phyloP scores from a whole-genome alignment of 1,140 invertebrate genomes.

The Cylas formicarius region DNA sequence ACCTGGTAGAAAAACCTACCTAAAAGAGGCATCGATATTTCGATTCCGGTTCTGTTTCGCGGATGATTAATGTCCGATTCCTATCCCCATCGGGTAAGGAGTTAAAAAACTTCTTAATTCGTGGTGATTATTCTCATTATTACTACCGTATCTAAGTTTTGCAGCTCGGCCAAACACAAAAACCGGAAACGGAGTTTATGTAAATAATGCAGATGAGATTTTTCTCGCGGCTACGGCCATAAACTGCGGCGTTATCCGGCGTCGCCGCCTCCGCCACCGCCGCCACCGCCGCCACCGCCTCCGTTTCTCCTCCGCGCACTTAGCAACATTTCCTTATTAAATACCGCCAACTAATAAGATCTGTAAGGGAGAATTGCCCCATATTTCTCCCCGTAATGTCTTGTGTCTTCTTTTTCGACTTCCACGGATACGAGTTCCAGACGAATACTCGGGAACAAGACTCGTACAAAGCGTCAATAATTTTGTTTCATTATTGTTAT shows the following conservation, averaged over 20 bases:
- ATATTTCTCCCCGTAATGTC: constrained; percentile 33
- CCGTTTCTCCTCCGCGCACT: constrained; percentile 30
- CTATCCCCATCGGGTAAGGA: too few species aligned
- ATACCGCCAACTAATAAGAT: constrained; percentile 39
- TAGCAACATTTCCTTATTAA: constrained; percentile 40
- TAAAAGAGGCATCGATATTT: too few species aligned
- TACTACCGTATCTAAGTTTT: constrained; percentile 21
- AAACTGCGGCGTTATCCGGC: constrained; percentile 36
- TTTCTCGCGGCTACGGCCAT: constrained; percentile 36
- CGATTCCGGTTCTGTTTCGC: too few species aligned
- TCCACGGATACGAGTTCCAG: constrained; percentile 22
- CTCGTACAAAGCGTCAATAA: too few species aligned
- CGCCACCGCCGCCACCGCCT: too few species aligned
- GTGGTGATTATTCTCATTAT: constrained; percentile 26
- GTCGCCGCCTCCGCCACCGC: too few species aligned
- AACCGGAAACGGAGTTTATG: constrained; percentile 34
- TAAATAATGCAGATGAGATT: constrained; percentile 42
- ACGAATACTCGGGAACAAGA: constrained; percentile 24
- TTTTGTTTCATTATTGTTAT: too few species aligned
- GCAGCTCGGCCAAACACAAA: constrained; percentile 16
- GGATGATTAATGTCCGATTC: too few species aligned
- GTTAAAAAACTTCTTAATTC: constrained; percentile 29
- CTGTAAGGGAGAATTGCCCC: constrained; percentile 33
- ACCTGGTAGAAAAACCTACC: too few species aligned
- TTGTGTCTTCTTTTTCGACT: constrained; percentile 25